Conservation (phyloP, 2,113 vertebrate species). For the Tinamus guttatus region DNA sequence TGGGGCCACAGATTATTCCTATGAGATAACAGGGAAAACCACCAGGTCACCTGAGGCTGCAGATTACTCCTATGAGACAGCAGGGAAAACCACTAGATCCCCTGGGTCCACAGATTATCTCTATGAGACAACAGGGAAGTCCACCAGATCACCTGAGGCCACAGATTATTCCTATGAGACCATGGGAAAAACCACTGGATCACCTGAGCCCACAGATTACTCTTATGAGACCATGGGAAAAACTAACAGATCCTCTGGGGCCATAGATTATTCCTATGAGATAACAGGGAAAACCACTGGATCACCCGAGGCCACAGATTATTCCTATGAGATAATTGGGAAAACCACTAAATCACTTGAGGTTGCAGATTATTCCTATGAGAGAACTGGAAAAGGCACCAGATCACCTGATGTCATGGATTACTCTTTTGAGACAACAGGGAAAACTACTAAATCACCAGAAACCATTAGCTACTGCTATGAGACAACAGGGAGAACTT, state of each 20-base stretch:
- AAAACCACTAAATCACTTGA: constrained; percentile 60
- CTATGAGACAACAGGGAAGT: constrained; percentile 50
- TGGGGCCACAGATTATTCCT: constrained; percentile 60
- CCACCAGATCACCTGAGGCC: constrained; percentile 30
- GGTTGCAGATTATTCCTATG: constrained; percentile 44
- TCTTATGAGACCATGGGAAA: constrained; percentile 70
- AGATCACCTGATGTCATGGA: constrained; percentile 37
- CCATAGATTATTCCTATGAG: constrained; percentile 49
- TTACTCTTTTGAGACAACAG: constrained; percentile 57
- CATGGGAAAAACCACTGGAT: constrained; percentile 42
- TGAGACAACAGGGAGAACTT: constrained; percentile 45
- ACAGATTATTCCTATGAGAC: constrained; percentile 71
- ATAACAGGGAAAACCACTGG: constrained; percentile 43
- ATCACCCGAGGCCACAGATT: constrained; percentile 42
- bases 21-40: constrained; percentile 25
- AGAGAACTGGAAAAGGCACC: constrained; percentile 51
- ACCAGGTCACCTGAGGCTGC: constrained; percentile 51
- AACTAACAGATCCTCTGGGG: constrained; percentile 63
- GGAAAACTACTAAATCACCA: constrained; percentile 34
- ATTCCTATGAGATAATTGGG: constrained; percentile 52
- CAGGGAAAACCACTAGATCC: constrained; percentile 9
- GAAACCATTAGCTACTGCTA: constrained; percentile 58
- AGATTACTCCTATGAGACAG: constrained; percentile 34
- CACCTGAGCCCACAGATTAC: constrained; percentile 48
- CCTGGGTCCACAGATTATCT: constrained; percentile 55